Evolutionary conservation across 2,113 vertebrate genomes (phyloP).

Genomic region (Epinephelus cyanopodus): DNA sequence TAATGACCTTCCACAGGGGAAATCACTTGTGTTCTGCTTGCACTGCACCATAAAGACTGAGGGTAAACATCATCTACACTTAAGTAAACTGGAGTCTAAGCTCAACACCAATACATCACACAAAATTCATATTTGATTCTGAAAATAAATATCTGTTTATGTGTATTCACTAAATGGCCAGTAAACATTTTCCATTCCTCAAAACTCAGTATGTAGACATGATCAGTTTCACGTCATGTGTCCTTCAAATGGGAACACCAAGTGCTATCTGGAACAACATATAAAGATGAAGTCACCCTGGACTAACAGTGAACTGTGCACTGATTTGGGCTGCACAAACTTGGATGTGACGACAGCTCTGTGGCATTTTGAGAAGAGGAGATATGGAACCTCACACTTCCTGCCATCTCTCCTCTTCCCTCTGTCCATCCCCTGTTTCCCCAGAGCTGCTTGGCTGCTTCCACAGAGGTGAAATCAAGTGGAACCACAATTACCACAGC

Average conservation of each 20-base stretch:
- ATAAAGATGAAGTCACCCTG: neutral
- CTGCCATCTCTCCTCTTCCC: slow-evolving; percentile 16
- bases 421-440: slow-evolving; percentile 36
- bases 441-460: slow-evolving; percentile 46
- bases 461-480: slow-evolving; percentile 65
- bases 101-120: neutral
- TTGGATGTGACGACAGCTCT: slow-evolving; percentile 8
- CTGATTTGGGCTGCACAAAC: neutral
- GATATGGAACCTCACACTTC: slow-evolving; percentile 8
- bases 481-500: slow-evolving; percentile 72
- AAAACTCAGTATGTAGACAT: neutral
- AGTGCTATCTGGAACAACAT: neutral
- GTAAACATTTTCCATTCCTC: neutral
- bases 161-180: neutral
- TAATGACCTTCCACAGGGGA: slow-evolving; percentile 24
- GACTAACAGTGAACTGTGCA: neutral
- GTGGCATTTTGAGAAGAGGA: slow-evolving; percentile 22
- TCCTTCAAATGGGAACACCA: slow-evolving; percentile 7
- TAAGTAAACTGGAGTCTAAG: neutral
- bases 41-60: slow-evolving; percentile 10
- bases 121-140: too few species aligned
- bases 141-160: neutral
- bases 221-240: neutral
- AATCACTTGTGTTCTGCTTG: slow-evolving; percentile 26
- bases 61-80: neutral